Percentiles rank a stretch among this genome's conserved stretches.
These are phyloP conservation scores for Donacobius atricapilla DNA, from an alignment of 2,113 vertebrate species.

Conservation along the genomic window DNA sequence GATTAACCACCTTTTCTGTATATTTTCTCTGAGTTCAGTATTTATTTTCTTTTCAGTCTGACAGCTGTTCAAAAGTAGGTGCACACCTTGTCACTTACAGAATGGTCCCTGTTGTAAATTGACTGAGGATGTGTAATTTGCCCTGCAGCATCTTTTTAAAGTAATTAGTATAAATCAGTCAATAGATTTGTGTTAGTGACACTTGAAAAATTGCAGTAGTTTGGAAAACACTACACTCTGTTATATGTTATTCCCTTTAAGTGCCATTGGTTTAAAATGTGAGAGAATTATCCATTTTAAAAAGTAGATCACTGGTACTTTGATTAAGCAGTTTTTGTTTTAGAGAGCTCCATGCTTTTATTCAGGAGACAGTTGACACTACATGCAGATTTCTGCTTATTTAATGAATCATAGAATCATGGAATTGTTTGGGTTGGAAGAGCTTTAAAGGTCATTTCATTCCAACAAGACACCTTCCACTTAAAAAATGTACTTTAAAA, in stretches of 20 bases:
- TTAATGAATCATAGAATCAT: neutral
- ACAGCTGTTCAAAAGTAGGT: neutral
- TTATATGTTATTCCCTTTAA: neutral
- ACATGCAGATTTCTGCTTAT: neutral
- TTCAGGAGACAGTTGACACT: neutral
- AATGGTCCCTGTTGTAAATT: slow-evolving; percentile 28
- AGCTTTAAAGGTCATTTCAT: accelerated
- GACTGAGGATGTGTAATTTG: slow-evolving; percentile 20
- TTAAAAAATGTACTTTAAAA: neutral
- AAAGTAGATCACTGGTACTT: neutral
- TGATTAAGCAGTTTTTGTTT: neutral
- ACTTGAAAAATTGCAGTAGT: slow-evolving; percentile 1
- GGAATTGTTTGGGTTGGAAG: neutral
- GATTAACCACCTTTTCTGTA: neutral
- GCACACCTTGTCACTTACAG: neutral
- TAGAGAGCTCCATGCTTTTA: neutral
- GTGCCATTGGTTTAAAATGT: slow-evolving; percentile 10
- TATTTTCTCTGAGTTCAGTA: neutral
- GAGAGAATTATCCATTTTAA: neutral
- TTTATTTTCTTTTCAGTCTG: neutral
- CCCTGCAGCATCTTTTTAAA: slow-evolving; percentile 41
- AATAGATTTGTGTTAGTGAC: slow-evolving; percentile 17
- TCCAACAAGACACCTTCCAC: neutral
- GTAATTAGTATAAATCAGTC: slow-evolving; percentile 50
- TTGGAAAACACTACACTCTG: neutral